A percentile compares a stretch with the other conserved stretches of the same genome.
Conservation (phyloP, 1,140 invertebrate species). For the Ceratitis capitata region DNA sequence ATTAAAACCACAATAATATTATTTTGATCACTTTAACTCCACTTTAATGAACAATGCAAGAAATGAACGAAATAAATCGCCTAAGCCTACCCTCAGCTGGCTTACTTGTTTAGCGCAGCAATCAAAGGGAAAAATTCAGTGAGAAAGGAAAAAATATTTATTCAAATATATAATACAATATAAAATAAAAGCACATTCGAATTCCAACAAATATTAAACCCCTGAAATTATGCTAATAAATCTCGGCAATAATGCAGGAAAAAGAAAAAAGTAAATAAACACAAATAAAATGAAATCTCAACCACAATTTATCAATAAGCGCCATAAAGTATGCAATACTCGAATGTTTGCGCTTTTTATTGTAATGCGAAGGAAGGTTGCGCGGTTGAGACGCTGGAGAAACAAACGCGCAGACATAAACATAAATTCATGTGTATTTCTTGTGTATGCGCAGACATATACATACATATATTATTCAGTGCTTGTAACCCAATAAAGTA, state of each 20-base stretch:
- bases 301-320: constrained; percentile 21
- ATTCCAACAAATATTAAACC: neutral
- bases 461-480: neutral
- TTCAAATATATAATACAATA: too few species aligned
- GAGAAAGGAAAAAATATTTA: neutral
- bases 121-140: neutral
- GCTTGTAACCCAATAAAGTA: neutral
- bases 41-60: neutral
- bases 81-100: neutral
- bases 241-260: constrained; percentile 14
- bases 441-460: neutral
- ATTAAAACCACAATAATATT: neutral
- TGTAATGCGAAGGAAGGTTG: neutral
- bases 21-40: neutral
- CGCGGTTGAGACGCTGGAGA: neutral
- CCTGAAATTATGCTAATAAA: constrained; percentile 18
- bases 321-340: constrained; percentile 30
- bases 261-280: neutral
- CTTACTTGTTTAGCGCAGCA: neutral
- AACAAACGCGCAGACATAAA: neutral
- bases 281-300: constrained; percentile 9
- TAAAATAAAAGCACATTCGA: neutral
- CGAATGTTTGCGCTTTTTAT: neutral
- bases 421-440: neutral
- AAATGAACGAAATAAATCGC: neutral